These are phyloP conservation scores for Caretta caretta DNA, from an alignment of 2,113 vertebrate genomes.

Conservation along the genomic window DNA sequence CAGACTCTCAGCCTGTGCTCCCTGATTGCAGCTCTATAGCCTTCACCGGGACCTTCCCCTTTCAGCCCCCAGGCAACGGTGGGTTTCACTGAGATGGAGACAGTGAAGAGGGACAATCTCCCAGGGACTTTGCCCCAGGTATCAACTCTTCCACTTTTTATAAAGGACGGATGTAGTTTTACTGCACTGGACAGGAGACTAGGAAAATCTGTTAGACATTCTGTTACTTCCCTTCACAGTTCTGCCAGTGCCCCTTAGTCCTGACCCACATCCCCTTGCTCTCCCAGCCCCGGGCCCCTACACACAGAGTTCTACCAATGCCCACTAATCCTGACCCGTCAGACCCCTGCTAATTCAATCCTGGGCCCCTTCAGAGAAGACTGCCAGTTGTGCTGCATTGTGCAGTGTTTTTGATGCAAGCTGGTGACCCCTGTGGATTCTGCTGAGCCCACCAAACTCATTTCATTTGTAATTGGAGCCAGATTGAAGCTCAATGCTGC, in stretches of 20 bases:
- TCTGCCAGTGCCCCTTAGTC: neutral
- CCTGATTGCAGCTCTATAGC: neutral
- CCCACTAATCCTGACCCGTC: no score
- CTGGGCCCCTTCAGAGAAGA: neutral
- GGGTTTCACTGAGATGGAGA: neutral
- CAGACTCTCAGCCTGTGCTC: neutral
- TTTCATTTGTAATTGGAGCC: neutral
- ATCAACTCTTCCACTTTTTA: neutral
- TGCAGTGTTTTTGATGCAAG: neutral
- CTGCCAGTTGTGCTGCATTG: accelerated
- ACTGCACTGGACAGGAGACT: neutral
- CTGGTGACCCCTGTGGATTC: neutral
- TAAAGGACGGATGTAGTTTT: neutral
- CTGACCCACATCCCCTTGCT: neutral
- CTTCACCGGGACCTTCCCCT: neutral
- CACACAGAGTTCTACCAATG: no score
- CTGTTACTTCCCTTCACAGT: no score
- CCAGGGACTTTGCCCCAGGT: neutral
- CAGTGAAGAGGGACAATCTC: neutral
- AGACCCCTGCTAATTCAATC: neutral
- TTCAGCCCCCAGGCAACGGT: neutral
- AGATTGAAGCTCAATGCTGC: neutral
- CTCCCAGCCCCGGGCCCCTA: neutral
- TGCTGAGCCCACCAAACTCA: neutral
- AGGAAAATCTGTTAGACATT: no score